Base-by-base conservation (phyloP, 1,140 invertebrate genomes). In the Ceratitis capitata region DNA sequence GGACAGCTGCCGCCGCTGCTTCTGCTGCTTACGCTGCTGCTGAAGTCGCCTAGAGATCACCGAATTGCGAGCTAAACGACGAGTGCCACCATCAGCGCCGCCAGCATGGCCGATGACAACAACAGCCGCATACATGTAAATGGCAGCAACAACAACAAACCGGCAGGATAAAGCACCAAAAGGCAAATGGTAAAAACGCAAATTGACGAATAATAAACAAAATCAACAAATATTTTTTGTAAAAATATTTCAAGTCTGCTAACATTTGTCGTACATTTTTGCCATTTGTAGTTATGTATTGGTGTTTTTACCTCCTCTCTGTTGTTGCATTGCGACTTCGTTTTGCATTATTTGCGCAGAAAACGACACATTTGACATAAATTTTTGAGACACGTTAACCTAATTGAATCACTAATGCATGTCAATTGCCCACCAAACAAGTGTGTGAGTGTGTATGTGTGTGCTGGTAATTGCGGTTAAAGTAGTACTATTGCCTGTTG, bases 371-470 rank as follows among this genome's bases (percentile, higher is more conserved):
- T 78, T 78, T 78, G 69, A 78, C 69, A 78, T 74, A 78, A 78
- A 78, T 78, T 45, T 78, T 78, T 78, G 19, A 45, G 69, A 78
- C 69, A 78, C 69, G 69, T 78, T 78, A 78, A 78, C 69, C 69
- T 78, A 78, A 78, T 78, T 78, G 69, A 78, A 78, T 78, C 69
- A 78, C 69, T 78, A 78, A 78, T 78, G 69, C 69, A 78, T 78
- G 69, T 78, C 69, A 78, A 78, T 45, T 78, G 19, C 69, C 19
- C 5, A 39, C 39, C 14, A n/a, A 69, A 2, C 14, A 35, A 12
- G 29, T 64, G 26, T 64, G 61, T 16, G 32, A 19, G 26, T 74
- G 26, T 42, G 35, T 74, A 39, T 74, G 16, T 64, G 16, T n/a
- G 16, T n/a, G 4, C 32, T 16, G 32, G 61, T 58, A 7, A 16